Percentiles rank a stretch among this genome's conserved stretches.
phyloP scores from a whole-genome alignment of 2,113 vertebrate genomes.

The Psilopsiagon aymara region DNA sequence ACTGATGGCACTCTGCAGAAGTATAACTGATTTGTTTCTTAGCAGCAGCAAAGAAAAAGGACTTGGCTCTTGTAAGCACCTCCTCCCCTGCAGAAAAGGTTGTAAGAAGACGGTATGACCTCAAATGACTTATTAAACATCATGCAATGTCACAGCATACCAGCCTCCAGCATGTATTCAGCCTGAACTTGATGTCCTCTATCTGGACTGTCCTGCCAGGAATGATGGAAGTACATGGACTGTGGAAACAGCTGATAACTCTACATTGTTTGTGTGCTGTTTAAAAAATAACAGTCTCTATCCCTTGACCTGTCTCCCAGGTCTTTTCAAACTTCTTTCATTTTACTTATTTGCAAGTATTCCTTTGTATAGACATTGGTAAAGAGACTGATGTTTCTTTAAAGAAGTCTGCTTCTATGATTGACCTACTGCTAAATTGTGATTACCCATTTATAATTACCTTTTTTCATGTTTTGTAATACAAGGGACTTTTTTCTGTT shows the following conservation, averaged over 20 bases:
- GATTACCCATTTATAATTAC: conserved; percentile 21
- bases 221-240: neutral
- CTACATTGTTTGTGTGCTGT: neutral
- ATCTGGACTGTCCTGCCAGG: neutral
- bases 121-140: neutral
- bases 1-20: neutral
- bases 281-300: neutral
- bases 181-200: neutral
- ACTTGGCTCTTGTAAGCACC: neutral
- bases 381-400: neutral
- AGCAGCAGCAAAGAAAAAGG: neutral
- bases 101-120: neutral
- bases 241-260: neutral
- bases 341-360: conserved; percentile 44
- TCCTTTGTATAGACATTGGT: conserved; percentile 25
- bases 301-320: neutral
- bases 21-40: neutral
- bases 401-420: neutral
- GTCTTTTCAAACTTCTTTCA: neutral
- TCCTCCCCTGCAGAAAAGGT: neutral
- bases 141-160: neutral
- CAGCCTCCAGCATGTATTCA: neutral
- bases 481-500: neutral
- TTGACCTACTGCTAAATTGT: conserved; percentile 8
- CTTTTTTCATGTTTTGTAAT: conserved; percentile 11